Evolutionary conservation across 2,888 invertebrate genomes (phyloP), one percentile per base, ranked within the genome.

Genomic region (Philhelius pedissequus): DNA sequence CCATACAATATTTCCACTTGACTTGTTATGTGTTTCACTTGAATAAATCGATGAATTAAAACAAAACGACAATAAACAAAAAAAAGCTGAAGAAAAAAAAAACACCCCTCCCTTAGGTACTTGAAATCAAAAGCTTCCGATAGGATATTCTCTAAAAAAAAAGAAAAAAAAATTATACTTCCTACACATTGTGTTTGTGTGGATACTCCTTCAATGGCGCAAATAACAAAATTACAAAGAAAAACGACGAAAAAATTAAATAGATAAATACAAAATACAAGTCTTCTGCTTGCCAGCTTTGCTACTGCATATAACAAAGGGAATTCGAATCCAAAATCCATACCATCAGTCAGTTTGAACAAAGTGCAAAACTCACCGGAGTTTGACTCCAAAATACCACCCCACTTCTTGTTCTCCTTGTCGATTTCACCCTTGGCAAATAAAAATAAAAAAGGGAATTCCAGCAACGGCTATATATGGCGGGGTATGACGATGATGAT

Each of bases 251-350:
- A 38, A 43, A 71, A 35, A 69, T 66, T 48, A 70, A 84, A 70
- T 43, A 75, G 75, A 75, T 79, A 64, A 48, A 48, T 48, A 30
- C 64, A 66, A 69, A 69, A 69, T 60, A 35, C 1, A 30, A 15
- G 45, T 64, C 64, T 48, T 48, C 45, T 32, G 74, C 56, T 32
- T 30, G 32, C 69, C 32, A 70, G n/a, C 18, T 4, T 11, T 70
- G 75, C n/a, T n/a, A n/a, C n/a, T n/a, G n/a, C n/a, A n/a, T 80
- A 84, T 76, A 80, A 84, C 84, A 84, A 84, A 80, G 80, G 56
- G 40, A 70, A 68, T 68, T 32, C 64, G 64, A 66, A 48, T 48
- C n/a, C 4, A 30, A 56, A 75, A 66, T 64, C 66, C 58, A 58
- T 74, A 45, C 52, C 78, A 69, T 78, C 73, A 82, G 78, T 58